These are phyloP conservation scores for Alectura lathami DNA, from an alignment of 2,113 vertebrate genomes.

Conservation along the genomic window DNA sequence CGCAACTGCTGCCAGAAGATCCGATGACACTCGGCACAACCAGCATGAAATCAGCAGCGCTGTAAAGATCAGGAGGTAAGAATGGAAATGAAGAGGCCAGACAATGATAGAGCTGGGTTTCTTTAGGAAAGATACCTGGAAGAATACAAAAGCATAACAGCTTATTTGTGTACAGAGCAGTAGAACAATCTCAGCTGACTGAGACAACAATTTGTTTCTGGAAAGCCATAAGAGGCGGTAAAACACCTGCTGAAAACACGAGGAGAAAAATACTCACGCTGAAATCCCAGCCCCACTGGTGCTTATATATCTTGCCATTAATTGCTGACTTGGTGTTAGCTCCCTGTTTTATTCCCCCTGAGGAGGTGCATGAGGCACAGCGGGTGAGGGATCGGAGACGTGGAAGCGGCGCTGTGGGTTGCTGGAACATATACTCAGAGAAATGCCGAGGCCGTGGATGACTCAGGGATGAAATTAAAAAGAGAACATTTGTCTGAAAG, in stretches of 20 bases:
- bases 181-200: not conserved
- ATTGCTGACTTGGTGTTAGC: not conserved
- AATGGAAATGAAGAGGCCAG: not conserved
- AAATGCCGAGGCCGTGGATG: rapidly evolving
- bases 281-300: not conserved
- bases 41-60: not conserved
- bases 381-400: rapidly evolving
- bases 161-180: not conserved
- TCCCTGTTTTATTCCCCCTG: not conserved
- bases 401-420: not conserved
- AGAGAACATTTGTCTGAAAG: not conserved
- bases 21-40: not conserved
- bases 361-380: not conserved
- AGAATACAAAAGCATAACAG: not conserved
- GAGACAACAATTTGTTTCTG: not conserved
- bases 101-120: rapidly evolving
- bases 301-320: not conserved
- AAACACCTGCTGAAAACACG: not conserved
- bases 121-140: not conserved
- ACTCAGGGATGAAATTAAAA: not conserved
- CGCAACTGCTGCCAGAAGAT: conserved; percentile 29
- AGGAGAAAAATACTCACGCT: not conserved
- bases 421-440: not conserved
- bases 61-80: conserved; percentile 8
- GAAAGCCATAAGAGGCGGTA: conserved; percentile 1